Evolutionary conservation across 2,797 vertebrate species (phyloP).

Genomic region (Anableps anableps): DNA sequence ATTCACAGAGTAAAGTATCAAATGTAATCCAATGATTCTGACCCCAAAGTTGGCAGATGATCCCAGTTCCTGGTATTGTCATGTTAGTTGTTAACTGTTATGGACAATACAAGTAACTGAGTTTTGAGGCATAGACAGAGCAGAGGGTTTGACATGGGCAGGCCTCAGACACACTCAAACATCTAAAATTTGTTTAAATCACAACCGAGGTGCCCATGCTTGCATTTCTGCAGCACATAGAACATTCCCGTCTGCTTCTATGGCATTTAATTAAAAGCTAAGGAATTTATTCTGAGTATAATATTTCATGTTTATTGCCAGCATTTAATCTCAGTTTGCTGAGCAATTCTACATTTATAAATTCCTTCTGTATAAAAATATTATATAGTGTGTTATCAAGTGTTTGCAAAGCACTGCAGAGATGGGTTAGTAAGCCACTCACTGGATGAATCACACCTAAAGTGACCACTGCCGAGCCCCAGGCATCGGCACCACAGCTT

Average conservation of each 20-base stretch:
- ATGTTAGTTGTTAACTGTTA: slow-evolving; percentile 44
- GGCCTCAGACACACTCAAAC: not conserved
- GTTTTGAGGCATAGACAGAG: slow-evolving; percentile 64
- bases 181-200: not conserved
- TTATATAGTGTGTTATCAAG: slow-evolving; percentile 55
- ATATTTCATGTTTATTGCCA: too few species aligned
- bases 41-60: slow-evolving; percentile 8
- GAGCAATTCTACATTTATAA: slow-evolving; percentile 38
- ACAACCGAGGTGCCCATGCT: slow-evolving; percentile 37
- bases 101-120: slow-evolving; percentile 81
- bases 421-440: slow-evolving; percentile 86
- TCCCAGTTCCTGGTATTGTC: slow-evolving; percentile 80
- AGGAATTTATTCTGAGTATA: slow-evolving; percentile 59
- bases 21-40: slow-evolving; percentile 7
- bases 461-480: slow-evolving; percentile 95
- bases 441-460: slow-evolving; percentile 99
- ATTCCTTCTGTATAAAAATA: slow-evolving; percentile 44
- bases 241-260: slow-evolving; percentile 37
- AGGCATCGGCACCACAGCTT: slow-evolving; percentile 97
- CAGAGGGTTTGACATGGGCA: slow-evolving; percentile 58
- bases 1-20: not conserved
- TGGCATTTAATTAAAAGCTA: slow-evolving; percentile 25
- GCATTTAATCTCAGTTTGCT: not conserved
- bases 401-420: slow-evolving; percentile 62
- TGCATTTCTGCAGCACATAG: slow-evolving; percentile 39